Conservation (phyloP, 2,113 vertebrate species). For the Vimba vimba region DNA sequence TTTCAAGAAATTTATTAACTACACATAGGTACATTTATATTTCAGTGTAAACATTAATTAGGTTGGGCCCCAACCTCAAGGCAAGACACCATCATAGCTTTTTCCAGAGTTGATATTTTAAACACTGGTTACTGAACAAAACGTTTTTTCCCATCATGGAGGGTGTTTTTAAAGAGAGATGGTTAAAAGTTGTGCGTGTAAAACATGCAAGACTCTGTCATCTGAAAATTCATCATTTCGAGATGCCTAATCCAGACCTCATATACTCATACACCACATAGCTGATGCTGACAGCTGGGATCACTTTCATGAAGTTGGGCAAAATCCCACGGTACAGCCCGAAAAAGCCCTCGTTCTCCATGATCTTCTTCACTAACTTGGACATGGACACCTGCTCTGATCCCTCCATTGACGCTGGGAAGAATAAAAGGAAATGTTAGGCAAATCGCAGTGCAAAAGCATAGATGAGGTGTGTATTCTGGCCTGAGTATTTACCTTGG, state of each 20-base stretch:
- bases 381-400: conserved; percentile 87
- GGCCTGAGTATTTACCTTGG: conserved; percentile 80
- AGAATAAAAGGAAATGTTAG: neutral
- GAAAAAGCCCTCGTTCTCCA: conserved; percentile 87
- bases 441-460: neutral
- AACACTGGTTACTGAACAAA: conserved; percentile 10
- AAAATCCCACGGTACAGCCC: conserved; percentile 96
- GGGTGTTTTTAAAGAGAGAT: neutral
- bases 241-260: conserved; percentile 86
- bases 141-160: conserved; percentile 5
- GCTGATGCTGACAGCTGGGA: conserved; percentile 98
- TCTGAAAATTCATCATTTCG: conserved; percentile 63
- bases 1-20: neutral
- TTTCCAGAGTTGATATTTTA: neutral
- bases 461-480: neutral
- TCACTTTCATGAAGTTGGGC: conserved; percentile 98
- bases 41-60: conserved; percentile 23
- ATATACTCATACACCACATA: conserved; percentile 98
- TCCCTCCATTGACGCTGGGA: conserved; percentile 85
- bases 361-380: conserved; percentile 83
- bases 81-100: neutral
- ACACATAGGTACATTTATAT: neutral
- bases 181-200: neutral
- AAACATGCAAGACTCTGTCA: conserved; percentile 1
- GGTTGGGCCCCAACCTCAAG: neutral